Base-by-base conservation (phyloP, 2,797 vertebrate species). In the Cyprinodon diabolis region DNA sequence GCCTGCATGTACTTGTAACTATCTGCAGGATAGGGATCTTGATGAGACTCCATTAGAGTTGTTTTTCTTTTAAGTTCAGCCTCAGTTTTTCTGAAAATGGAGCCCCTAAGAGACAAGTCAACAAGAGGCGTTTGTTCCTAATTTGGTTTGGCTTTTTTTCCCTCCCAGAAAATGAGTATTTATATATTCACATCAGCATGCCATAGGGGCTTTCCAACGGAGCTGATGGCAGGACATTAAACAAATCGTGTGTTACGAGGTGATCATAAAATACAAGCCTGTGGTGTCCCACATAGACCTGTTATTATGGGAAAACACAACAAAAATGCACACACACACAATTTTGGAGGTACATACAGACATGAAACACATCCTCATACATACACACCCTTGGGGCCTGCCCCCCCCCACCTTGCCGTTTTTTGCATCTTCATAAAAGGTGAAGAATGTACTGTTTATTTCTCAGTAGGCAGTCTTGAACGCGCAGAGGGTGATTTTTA, bases 141-240 rank as follows among this genome's bases (percentile, higher is more conserved):
- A 93, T 92, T 90, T 92, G 84, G 80, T 84, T 77, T 75, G 72
- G 15, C 25, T 85, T 88, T 88, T 87, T 79, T 82, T 43, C 40
- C 69, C 77, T 70, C 70, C 40, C 68, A 25, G 75, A 91, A 93
- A 92, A 91, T 84, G 55, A 88, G 89, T 91, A 91, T 91, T 92
- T 92, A 89, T 93, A 91, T 90, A 92, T 94, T 93, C 91, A 91
- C 91, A 89, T 91, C 78, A 87, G 86, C 43, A 51, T 87, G 90
- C 92, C 92, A 90, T 89, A 81, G 93, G 91, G 91, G 90, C 89
- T 93, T 94, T 94, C 93, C 93, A 92, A 92, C 93, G 90, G 94
- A 92, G 94, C 92, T 85, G 89, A 94, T 95, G 94, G 94, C 93
- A 94, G 91, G 90, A 94, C 93, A 95, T 95, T 94, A 95, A 94